Evolutionary conservation across 2,888 invertebrate genomes (phyloP).

Genomic region (Pyrrhosoma nymphula): DNA sequence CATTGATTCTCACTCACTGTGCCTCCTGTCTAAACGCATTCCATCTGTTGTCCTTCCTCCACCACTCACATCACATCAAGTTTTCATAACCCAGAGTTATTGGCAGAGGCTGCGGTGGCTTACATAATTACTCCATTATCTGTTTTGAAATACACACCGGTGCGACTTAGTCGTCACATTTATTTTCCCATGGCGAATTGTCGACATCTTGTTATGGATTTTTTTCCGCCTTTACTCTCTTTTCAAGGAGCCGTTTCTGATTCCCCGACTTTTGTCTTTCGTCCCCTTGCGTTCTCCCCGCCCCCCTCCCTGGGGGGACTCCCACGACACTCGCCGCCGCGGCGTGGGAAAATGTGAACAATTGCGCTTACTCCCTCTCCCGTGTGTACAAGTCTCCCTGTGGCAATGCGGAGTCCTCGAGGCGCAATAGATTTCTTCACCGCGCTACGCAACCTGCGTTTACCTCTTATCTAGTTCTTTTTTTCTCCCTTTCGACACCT

Average conservation of each 20-base stretch:
- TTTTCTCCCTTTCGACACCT: not conserved
- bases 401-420: not conserved
- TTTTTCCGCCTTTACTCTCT: not conserved
- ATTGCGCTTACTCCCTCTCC: not conserved
- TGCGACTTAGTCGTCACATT: not conserved
- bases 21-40: not conserved
- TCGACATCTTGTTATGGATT: not conserved
- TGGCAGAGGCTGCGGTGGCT: not conserved
- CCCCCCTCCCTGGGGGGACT: not conserved
- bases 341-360: slow-evolving; percentile 22
- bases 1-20: too few species aligned
- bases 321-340: not conserved
- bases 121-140: not conserved
- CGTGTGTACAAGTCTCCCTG: not conserved
- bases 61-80: not conserved
- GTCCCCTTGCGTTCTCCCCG: not conserved
- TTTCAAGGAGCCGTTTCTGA: not conserved
- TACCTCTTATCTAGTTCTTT: not conserved
- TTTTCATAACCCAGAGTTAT: not conserved
- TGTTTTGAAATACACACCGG: not conserved
- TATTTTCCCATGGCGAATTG: not conserved
- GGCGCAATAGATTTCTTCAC: slow-evolving; percentile 2
- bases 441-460: not conserved
- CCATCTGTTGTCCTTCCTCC: not conserved
- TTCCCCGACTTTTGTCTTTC: not conserved